Evolutionary conservation across 2,888 invertebrate genomes (phyloP), one percentile per base, ranked within the genome.

Genomic region (Drosophila pegasa): DNA sequence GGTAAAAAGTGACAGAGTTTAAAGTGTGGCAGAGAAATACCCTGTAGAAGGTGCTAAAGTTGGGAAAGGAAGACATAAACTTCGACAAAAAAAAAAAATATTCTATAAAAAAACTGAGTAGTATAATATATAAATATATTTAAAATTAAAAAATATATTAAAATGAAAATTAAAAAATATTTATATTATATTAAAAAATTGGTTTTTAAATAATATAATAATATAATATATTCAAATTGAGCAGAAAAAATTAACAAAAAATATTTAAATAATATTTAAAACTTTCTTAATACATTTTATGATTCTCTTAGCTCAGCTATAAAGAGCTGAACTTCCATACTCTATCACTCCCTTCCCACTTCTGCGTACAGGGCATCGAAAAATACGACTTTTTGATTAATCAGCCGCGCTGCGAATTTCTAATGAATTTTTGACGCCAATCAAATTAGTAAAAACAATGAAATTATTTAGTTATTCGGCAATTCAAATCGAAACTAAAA

Each of bases 361-460:
- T 20, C 4, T 5, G 14, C 5, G 9, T 40, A 31, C 16, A 58
- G 55, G 25, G 43, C 14, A 58, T 35, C 14, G 40, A 41, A 55
- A 56, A 41, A 51, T 40, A 52, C 33, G 18, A 37, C 47, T 74
- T 64, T 61, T 75, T 87, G 78, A 85, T 85, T 81, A 85, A 85
- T 79, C 59, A 51, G 60, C 61, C 38, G 65, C 38, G 48, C 65
- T 68, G 78, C 75, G 45, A 71, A 76, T 74, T 64, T 76, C 29
- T 14, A 81, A 76, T 79, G 63, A 66, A 68, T 80, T 80, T 80
- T 78, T 78, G 79, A 84, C 86, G 69, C 75, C 82, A 72, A 73
- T 80, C 75, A 82, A 82, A 85, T 82, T 85, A 83, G 76, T 52
- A 35, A 68, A 82, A 61, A 80, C 86, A 86, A 86, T 71, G 81